Evolutionary conservation across 2,888 invertebrate species (phyloP), one percentile per base, ranked within the genome.

Genomic region (Acanthosepion esculentum): DNA sequence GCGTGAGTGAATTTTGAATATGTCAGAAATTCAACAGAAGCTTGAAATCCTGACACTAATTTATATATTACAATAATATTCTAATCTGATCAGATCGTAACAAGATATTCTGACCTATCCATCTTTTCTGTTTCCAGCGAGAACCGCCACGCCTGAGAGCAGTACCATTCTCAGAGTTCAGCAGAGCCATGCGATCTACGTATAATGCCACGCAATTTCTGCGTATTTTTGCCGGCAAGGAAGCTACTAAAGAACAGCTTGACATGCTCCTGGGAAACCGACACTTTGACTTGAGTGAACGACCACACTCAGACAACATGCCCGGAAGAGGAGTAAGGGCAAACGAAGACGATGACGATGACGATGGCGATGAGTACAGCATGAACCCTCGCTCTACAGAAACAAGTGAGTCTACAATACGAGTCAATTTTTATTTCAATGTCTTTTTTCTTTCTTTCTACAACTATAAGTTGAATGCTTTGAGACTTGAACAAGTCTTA

Each of bases 141-240:
- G 93, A 93, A 93, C 53, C 93, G 5, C 50, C 93, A 7, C 93
- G 50, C 53, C 93, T 93, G 29, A 93, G n/a, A 18, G 29, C 93
- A 48, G 33, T 93, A 26, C 93, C 53, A 29, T 29, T 93, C 53
- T 93, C 93, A 53, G 93, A 93, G 50, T 93, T 93, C 93, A 93
- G 20, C 8, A 50, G 53, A 50, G 93, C 93, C 29, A 93, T 93
- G n/a, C 29, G 53, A 53, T 53, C 93, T n/a, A 93, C 93, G n/a
- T 53, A 93, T 53, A 48, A 48, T 15, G 93, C 93, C 10, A 48
- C 50, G 15, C 50, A 93, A 29, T 93, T 93, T 18, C n/a, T 93
- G 33, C 93, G 93, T 53, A 48, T 93, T 18, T 93, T 93, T 93
- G 93, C 93, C n/a, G 93, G 93, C 10, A 93, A 93, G 18, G 93